Evolutionary conservation across 2,888 invertebrate genomes (phyloP).

Genomic region (Drosophila differens): DNA sequence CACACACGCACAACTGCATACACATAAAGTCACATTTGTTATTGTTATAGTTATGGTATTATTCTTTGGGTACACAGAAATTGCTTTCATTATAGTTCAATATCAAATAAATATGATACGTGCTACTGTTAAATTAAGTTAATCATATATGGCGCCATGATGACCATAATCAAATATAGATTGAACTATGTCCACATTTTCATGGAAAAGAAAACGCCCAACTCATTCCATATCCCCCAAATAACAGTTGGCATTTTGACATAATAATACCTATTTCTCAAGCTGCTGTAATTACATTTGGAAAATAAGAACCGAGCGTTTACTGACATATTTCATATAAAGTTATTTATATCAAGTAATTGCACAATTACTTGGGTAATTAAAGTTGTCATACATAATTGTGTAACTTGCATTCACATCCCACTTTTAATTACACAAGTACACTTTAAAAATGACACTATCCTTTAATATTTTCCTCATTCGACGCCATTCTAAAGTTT

Average conservation of each 20-base stretch:
- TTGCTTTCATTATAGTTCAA: conserved; percentile 61
- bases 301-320: background rate
- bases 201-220: conserved; percentile 32
- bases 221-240: conserved; percentile 21
- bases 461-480: no score
- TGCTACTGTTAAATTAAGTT: conserved; percentile 73
- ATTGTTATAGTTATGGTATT: conserved; percentile 71
- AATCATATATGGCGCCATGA: conserved; percentile 61
- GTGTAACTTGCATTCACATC: background rate
- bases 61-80: conserved; percentile 66
- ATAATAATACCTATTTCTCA: conserved; percentile 39
- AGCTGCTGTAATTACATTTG: conserved; percentile 2
- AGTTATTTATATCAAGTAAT: background rate
- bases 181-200: conserved; percentile 6
- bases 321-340: background rate
- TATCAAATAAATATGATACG: conserved; percentile 76
- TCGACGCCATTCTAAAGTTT: background rate
- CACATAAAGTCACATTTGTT: conserved; percentile 38
- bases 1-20: conserved; percentile 7
- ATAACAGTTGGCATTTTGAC: conserved; percentile 23
- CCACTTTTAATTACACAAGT: background rate
- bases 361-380: background rate
- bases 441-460: background rate
- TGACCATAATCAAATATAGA: conserved; percentile 44
- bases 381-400: background rate